phyloP scores from a whole-genome alignment of 2,797 vertebrate species.

The Urophycis tenuis region DNA sequence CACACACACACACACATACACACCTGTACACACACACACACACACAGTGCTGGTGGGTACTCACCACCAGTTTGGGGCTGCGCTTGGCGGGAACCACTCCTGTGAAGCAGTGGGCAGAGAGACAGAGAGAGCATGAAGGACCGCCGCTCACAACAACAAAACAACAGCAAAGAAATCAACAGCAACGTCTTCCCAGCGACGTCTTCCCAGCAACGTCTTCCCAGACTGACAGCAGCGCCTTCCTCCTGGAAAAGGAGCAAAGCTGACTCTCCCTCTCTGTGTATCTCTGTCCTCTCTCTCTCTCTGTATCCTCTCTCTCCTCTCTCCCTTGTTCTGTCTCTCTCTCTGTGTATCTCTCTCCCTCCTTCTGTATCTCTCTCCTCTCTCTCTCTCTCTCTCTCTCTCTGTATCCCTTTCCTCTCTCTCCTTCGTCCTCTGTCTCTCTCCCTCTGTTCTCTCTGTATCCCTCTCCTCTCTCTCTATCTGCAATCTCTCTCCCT shows the following conservation, averaged over 20 bases:
- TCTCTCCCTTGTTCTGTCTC: conserved; percentile 21
- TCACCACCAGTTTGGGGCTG: conserved; percentile 99
- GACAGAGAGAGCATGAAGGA: conserved; percentile 79
- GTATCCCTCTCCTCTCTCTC: conserved; percentile 38
- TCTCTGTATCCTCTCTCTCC: conserved; percentile 35
- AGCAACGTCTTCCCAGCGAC: no score
- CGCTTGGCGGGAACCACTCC: conserved; percentile 95
- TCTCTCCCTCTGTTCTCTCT: conserved; percentile 38
- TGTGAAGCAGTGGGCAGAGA: conserved; percentile 91
- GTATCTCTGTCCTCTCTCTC: conserved; percentile 23
- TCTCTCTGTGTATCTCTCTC: conserved; percentile 9
- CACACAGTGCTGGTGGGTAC: conserved; percentile 64
- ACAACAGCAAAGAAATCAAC: not conserved
- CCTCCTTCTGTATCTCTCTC: conserved; percentile 47
- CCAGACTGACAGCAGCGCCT: conserved; percentile 29
- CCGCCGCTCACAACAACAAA: conserved; percentile 58
- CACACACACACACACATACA: no score
- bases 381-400: conserved; percentile 19
- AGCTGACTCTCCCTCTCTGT: conserved; percentile 32
- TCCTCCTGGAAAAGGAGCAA: conserved; percentile 45
- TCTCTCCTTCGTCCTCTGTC: conserved; percentile 29
- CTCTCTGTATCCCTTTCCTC: no score
- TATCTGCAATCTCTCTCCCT: conserved; percentile 16
- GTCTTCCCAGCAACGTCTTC: conserved; percentile 27
- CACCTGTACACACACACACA: conserved; percentile 6